Evolutionary conservation across 2,113 vertebrate species (phyloP).

Genomic region (Xerus inauris): DNA sequence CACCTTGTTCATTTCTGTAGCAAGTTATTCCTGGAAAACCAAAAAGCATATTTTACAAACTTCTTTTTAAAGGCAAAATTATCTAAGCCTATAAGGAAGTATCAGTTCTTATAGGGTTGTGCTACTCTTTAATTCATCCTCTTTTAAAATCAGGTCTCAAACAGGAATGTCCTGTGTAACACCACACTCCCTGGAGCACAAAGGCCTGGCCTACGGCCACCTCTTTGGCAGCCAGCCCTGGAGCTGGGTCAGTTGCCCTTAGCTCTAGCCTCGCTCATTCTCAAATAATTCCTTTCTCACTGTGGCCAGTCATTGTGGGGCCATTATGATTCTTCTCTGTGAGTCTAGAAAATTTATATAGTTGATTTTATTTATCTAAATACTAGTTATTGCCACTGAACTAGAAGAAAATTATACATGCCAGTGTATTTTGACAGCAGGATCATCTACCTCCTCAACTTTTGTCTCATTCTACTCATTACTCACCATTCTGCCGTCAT

Average conservation of each 20-base stretch:
- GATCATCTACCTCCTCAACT: neutral
- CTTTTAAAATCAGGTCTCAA: neutral
- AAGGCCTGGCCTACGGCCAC: neutral
- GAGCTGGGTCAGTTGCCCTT: neutral
- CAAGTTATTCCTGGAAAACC: slow-evolving; percentile 3
- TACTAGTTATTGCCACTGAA: neutral
- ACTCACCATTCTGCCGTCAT: neutral
- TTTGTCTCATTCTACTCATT: neutral
- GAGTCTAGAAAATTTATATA: neutral
- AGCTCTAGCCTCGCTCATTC: neutral
- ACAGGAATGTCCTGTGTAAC: neutral
- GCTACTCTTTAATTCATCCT: neutral
- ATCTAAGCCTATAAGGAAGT: neutral
- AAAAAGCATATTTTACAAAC: neutral
- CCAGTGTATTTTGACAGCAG: neutral
- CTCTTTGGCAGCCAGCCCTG: slow-evolving; percentile 12
- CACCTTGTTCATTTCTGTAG: neutral
- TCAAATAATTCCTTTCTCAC: neutral
- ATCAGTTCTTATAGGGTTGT: neutral
- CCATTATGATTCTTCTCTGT: neutral
- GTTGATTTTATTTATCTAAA: neutral
- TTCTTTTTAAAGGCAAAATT: slow-evolving; percentile 43
- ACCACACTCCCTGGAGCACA: neutral
- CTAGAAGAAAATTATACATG: neutral
- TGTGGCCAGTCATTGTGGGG: neutral